Percentiles rank a stretch among this genome's conserved stretches.
Evolutionary conservation across 2,888 invertebrate species (phyloP).

Genomic region (Petrolisthes manimaculis): DNA sequence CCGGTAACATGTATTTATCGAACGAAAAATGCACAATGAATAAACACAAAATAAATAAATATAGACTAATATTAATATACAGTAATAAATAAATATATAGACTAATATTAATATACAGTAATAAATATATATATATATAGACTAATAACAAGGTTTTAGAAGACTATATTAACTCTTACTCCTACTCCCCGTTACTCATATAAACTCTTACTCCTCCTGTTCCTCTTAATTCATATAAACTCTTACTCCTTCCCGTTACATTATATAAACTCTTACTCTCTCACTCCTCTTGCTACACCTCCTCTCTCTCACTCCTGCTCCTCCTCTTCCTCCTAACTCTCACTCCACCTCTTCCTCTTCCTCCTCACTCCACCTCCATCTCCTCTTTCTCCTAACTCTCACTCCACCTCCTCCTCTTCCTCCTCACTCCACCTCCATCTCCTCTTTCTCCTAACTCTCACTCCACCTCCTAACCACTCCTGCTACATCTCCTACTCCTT

Average conservation of each 20-base stretch:
- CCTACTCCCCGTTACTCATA: too few species aligned
- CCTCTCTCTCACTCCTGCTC: neutral
- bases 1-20: too few species aligned
- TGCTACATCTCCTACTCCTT: neutral
- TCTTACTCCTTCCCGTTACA: too few species aligned
- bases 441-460: neutral
- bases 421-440: neutral
- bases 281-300: conserved; percentile 6
- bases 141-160: neutral
- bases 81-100: too few species aligned
- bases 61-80: too few species aligned
- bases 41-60: too few species aligned
- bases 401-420: neutral
- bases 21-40: too few species aligned
- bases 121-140: too few species aligned
- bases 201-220: too few species aligned
- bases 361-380: neutral
- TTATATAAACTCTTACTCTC: too few species aligned
- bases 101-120: neutral
- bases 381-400: neutral
- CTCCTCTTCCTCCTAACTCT: neutral
- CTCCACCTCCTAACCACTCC: neutral
- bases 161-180: too few species aligned
- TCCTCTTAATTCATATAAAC: too few species aligned
- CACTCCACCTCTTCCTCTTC: neutral